Evolutionary conservation across 53 echinoderm and acorn worm species (phyloP).

Genomic region (Apostichopus leukothele): DNA sequence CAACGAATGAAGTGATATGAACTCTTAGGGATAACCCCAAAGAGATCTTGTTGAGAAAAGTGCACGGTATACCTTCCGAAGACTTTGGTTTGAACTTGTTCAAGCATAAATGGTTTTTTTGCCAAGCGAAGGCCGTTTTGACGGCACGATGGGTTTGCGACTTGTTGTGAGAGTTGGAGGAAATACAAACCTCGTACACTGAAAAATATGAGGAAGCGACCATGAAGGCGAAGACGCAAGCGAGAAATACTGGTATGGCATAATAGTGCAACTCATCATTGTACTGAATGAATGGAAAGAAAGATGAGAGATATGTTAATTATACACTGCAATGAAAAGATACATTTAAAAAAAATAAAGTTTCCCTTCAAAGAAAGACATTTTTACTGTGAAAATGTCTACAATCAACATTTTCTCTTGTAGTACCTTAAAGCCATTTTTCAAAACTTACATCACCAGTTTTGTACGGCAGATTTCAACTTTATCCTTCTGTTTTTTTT

Average conservation of each 20-base stretch:
- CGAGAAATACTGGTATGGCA: constrained; percentile 87
- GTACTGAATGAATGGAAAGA: constrained; percentile 26
- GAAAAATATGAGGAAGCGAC: constrained; percentile 79
- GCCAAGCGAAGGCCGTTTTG: background rate
- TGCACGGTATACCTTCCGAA: too few species aligned
- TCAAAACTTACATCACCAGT: too few species aligned
- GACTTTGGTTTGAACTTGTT: background rate
- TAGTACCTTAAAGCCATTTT: too few species aligned
- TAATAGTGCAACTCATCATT: constrained; percentile 72
- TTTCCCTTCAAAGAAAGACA: constrained; percentile 30
- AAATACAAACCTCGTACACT: constrained; percentile 82
- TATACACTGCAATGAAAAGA: background rate
- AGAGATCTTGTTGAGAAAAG: too few species aligned
- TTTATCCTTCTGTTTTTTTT: too few species aligned
- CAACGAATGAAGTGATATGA: too few species aligned
- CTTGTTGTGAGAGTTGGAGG: background rate
- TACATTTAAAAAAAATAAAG: too few species aligned
- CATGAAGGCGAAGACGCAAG: constrained; percentile 90
- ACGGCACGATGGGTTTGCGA: background rate
- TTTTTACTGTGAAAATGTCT: background rate
- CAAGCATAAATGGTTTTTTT: background rate
- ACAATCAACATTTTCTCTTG: too few species aligned
- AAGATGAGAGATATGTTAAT: background rate
- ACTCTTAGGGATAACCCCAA: too few species aligned
- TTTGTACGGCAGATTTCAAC: too few species aligned